Evolutionary conservation across 2,797 vertebrate genomes (phyloP).

Genomic region (Typhlichthys subterraneus): DNA sequence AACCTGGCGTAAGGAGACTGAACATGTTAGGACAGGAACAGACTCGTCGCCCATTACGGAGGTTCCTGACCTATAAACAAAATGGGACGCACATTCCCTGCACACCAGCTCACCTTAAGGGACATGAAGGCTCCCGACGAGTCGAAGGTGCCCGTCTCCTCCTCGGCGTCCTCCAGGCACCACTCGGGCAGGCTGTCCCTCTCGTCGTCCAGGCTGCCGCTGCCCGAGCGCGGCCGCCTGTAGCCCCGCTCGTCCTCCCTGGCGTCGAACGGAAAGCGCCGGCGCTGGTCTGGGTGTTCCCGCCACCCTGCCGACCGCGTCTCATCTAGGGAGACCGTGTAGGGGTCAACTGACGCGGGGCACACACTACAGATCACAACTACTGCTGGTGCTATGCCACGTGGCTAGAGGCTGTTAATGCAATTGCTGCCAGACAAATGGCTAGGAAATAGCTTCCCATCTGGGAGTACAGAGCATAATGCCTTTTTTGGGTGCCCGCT

Average conservation of each 20-base stretch:
- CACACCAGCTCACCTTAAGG: slow-evolving; percentile 82
- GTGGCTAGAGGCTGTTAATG: neutral
- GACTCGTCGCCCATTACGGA: too few species aligned
- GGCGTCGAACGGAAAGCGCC: slow-evolving; percentile 94
- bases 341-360: neutral
- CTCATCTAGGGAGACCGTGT: slow-evolving; percentile 74
- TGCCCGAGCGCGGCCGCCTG: slow-evolving; percentile 89
- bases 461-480: neutral
- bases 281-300: slow-evolving; percentile 91
- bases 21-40: too few species aligned
- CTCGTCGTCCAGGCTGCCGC: slow-evolving; percentile 93
- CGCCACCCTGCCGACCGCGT: slow-evolving; percentile 92
- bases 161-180: slow-evolving; percentile 97
- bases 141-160: slow-evolving; percentile 98
- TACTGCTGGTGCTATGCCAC: too few species aligned
- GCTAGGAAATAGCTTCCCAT: neutral
- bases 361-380: too few species aligned
- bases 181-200: slow-evolving; percentile 95
- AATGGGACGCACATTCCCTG: neutral
- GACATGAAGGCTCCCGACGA: slow-evolving; percentile 97
- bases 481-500: slow-evolving; percentile 76
- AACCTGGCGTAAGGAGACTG: too few species aligned
- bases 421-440: neutral
- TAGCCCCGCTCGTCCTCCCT: slow-evolving; percentile 93
- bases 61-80: too few species aligned